Evolutionary conservation across 2,797 vertebrate genomes (phyloP), one percentile per base, ranked within the genome.

Genomic region (Lacerta agilis): DNA sequence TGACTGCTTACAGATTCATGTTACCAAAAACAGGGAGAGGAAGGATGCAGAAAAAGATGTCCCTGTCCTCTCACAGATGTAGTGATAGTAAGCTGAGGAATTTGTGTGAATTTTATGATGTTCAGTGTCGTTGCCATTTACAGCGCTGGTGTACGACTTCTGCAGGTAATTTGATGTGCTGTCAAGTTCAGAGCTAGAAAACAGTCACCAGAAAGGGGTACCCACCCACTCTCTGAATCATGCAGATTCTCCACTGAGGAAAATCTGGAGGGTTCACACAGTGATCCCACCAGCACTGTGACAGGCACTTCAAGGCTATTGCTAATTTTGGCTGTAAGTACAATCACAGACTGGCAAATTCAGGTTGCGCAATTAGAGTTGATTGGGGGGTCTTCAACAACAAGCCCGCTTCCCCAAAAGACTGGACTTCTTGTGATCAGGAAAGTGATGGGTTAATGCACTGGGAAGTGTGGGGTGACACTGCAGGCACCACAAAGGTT

Each of bases 1-100:
- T 92, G 94, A 95, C 94, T 94, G 92, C 88, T 93, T 94, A 92
- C 78, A 91, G 92, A 95, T 94, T 88, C 94, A 91, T 84, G 92
- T 91, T 92, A 93, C 88, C 78, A 92, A 91, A 92, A 78, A 89
- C 13, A 0, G 85, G 79, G 79, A 93, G 84, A 89, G 1, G 61
- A 0, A 27, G 10, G 13, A n/a, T 66, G 41, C 5, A 58, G 66
- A 55, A 33, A 71, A 79, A 89, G 81, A 86, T 1, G 5, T 29
- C 4, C 79, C 33, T n/a, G 88, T 90, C 92, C 91, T 76, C 0
- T 5, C 0, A 87, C 77, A 93, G 36, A 64, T 89, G 55, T 23
- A 25, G 25, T 88, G 88, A 90, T 33, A 49, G 88, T 58, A 87
- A 66, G 90, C 67, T 84, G 76, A 86, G 67, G 49, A 23, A 55